A percentile compares a stretch with the other conserved stretches of the same genome.
phyloP scores from a whole-genome alignment of 2,113 vertebrate genomes.

The Triplophysa rosa region DNA sequence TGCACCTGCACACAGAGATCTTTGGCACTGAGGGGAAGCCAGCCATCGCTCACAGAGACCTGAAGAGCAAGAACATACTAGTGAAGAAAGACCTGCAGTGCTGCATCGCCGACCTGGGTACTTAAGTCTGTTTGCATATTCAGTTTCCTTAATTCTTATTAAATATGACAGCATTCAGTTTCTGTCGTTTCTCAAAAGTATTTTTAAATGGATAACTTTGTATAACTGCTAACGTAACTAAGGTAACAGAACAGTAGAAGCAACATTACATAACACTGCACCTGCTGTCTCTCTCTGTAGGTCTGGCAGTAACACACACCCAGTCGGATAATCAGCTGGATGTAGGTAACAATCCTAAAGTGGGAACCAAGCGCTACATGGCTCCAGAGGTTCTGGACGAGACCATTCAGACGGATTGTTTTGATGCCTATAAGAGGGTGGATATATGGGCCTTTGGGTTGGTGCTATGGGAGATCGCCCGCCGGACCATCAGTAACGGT shows the following conservation, averaged over 20 bases:
- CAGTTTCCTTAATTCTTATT: neutral
- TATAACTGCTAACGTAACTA: too few species aligned
- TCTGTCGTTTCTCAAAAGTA: too few species aligned
- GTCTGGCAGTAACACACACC: constrained; percentile 79
- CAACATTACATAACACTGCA: too few species aligned
- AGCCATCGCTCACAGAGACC: constrained; percentile 79
- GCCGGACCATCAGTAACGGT: constrained; percentile 80
- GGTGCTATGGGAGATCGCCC: constrained; percentile 80
- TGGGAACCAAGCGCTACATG: constrained; percentile 82
- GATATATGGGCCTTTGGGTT: constrained; percentile 82
- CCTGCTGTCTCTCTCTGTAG: constrained; percentile 50
- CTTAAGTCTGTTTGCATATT: neutral
- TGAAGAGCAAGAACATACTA: constrained; percentile 82
- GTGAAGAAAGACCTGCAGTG: constrained; percentile 80
- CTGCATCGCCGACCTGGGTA: constrained; percentile 82
- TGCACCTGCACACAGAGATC: constrained; percentile 81
- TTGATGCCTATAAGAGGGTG: constrained; percentile 79
- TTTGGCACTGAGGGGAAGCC: constrained; percentile 80
- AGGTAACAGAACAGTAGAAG: too few species aligned
- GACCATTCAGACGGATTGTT: constrained; percentile 79
- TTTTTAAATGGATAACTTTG: too few species aligned
- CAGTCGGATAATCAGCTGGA: constrained; percentile 79
- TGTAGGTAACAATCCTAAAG: constrained; percentile 80
- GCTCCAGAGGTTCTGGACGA: constrained; percentile 80
- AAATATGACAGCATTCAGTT: neutral